phyloP scores from a whole-genome alignment of 1,140 invertebrate genomes.

The Sycophila sp. region DNA sequence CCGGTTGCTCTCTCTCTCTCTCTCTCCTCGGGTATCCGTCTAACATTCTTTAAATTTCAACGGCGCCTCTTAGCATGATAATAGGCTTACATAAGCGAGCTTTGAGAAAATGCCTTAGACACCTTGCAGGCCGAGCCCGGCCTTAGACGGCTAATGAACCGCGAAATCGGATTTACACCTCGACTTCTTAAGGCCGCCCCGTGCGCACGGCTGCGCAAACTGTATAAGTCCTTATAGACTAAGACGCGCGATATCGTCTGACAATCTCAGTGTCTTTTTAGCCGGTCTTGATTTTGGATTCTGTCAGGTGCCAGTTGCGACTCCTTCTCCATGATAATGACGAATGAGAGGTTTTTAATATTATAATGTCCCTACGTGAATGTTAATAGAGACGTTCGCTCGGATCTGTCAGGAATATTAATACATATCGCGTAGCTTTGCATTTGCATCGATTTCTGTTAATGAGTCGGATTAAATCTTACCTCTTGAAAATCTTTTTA shows the following conservation, averaged over 20 bases:
- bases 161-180: constrained; percentile 44
- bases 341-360: too few species aligned
- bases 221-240: neutral
- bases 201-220: neutral
- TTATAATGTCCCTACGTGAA: too few species aligned
- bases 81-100: constrained; percentile 50
- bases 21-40: neutral
- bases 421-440: too few species aligned
- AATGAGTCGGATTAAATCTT: too few species aligned
- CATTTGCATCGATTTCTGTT: too few species aligned
- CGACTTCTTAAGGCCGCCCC: constrained; percentile 17
- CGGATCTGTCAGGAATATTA: too few species aligned
- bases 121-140: neutral
- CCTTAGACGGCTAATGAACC: constrained; percentile 38
- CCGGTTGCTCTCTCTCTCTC: neutral
- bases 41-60: constrained; percentile 52
- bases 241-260: neutral
- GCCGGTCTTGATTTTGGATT: neutral
- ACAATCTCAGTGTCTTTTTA: neutral
- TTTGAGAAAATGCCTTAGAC: constrained; percentile 31
- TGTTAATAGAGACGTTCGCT: too few species aligned
- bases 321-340: too few species aligned
- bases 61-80: constrained; percentile 48
- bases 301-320: too few species aligned
- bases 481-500: too few species aligned